Evolutionary conservation across 2,888 invertebrate species (phyloP).

Genomic region (Spodoptera exigua): DNA sequence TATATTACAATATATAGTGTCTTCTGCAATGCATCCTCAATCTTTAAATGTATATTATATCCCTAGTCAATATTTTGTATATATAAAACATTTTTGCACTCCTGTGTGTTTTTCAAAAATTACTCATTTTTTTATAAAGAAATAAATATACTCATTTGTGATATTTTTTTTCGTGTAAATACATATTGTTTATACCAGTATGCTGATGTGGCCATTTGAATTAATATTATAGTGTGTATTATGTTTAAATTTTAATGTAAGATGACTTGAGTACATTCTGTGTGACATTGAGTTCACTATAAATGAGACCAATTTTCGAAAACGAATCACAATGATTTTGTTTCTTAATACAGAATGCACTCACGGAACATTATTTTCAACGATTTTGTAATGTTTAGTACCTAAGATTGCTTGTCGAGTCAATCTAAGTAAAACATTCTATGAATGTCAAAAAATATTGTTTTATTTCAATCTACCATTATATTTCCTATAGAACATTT

Average conservation of each 20-base stretch:
- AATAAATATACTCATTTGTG: constrained; percentile 79
- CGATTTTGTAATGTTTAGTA: constrained; percentile 71
- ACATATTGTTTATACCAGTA: constrained; percentile 78
- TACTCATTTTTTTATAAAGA: constrained; percentile 60
- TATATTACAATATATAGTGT: constrained; percentile 49
- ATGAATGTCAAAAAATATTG: constrained; percentile 77
- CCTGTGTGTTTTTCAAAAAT: constrained; percentile 55
- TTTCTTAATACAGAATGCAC: constrained; percentile 65
- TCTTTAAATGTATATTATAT: constrained; percentile 66
- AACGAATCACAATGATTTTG: constrained; percentile 10
- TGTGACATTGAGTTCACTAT: constrained; percentile 2
- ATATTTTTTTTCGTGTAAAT: constrained; percentile 82
- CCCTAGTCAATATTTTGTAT: constrained; percentile 75
- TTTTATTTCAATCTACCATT: constrained; percentile 66
- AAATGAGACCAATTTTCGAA: constrained; percentile 5
- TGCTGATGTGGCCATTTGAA: constrained; percentile 78
- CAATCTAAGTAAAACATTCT: constrained; percentile 86
- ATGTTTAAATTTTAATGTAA: constrained; percentile 51
- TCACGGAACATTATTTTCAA: constrained; percentile 65
- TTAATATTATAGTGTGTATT: constrained; percentile 64
- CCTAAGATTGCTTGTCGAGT: constrained; percentile 76
- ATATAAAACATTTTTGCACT: constrained; percentile 56
- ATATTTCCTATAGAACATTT: too few species aligned
- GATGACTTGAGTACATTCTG: constrained; percentile 61
- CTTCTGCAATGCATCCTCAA: constrained; percentile 65